Conservation (phyloP, 2,888 invertebrate genomes). For the Ypsolopha sequella region DNA sequence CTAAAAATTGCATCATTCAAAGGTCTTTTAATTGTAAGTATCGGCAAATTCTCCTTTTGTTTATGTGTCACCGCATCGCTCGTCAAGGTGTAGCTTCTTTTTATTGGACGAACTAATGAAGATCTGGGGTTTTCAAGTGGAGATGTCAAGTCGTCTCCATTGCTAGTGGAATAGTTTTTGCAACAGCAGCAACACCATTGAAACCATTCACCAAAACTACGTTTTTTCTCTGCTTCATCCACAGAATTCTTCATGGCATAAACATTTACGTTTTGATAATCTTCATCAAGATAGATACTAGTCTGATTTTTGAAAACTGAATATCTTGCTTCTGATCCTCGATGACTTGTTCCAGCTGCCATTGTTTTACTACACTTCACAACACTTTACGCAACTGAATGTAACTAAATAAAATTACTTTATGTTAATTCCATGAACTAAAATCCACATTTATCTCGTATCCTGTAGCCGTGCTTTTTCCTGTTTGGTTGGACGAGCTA, state of each 20-base stretch:
- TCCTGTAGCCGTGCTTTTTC: constrained; percentile 36
- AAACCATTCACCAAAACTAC: constrained; percentile 26
- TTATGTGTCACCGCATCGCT: no score
- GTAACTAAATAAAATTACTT: constrained; percentile 26
- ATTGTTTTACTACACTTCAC: constrained; percentile 20
- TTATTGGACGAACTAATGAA: constrained; percentile 29
- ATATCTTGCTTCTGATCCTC: constrained; percentile 17
- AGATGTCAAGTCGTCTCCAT: no score
- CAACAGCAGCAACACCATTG: constrained; percentile 37
- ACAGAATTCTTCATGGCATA: constrained; percentile 24
- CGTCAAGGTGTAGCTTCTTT: constrained; percentile 34
- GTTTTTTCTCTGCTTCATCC: constrained; percentile 14
- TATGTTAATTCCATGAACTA: constrained; percentile 29
- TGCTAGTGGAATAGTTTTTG: constrained; percentile 9
- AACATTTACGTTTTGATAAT: constrained; percentile 38
- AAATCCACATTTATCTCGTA: constrained; percentile 52
- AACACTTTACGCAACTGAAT: constrained; percentile 17
- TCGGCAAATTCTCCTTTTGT: not conserved
- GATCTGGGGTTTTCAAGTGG: no score
- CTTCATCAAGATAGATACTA: constrained; percentile 15
- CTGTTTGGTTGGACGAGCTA: constrained; percentile 32
- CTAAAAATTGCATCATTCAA: no score
- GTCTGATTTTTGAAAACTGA: constrained; percentile 33
- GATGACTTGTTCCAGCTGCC: constrained; percentile 26
- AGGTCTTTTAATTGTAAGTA: not conserved